Evolutionary conservation across 2,113 vertebrate genomes (phyloP).

Genomic region (Coryphaenoides rupestris): DNA sequence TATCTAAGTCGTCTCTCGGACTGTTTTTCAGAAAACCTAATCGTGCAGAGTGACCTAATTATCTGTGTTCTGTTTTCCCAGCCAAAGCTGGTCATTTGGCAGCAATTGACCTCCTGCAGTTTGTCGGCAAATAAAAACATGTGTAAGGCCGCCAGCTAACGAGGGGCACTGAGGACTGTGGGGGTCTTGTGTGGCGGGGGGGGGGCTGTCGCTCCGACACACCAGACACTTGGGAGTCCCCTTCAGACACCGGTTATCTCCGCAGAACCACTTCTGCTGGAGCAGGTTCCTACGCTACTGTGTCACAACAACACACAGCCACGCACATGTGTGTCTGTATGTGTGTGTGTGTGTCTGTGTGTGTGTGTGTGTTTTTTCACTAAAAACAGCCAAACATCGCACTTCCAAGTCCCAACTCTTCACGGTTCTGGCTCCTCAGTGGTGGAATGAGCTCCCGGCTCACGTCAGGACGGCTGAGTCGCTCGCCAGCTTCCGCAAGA

Average conservation of each 20-base stretch:
- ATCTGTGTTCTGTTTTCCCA: conserved; percentile 68
- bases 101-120: conserved; percentile 74
- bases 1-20: conserved; percentile 52
- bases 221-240: conserved; percentile 28
- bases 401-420: too few relatives aligned
- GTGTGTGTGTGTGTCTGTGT: too few relatives aligned
- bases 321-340: too few relatives aligned
- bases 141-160: conserved; percentile 61
- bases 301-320: too few relatives aligned
- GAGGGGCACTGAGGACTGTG: conserved; percentile 54
- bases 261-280: conserved; percentile 12
- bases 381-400: too few relatives aligned
- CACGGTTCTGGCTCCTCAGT: too few relatives aligned
- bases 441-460: too few relatives aligned
- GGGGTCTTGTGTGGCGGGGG: conserved; percentile 40
- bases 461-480: too few relatives aligned
- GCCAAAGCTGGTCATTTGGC: conserved; percentile 68
- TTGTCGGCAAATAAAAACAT: conserved; percentile 67
- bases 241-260: conserved; percentile 65
- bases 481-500: too few relatives aligned
- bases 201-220: too few relatives aligned
- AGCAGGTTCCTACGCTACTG: too few relatives aligned
- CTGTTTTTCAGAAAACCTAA: conserved; percentile 66
- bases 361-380: too few relatives aligned
- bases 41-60: conserved; percentile 72